These are phyloP conservation scores for Chymomyza costata DNA, from an alignment of 1,140 invertebrate genomes.

Conservation along the genomic window DNA sequence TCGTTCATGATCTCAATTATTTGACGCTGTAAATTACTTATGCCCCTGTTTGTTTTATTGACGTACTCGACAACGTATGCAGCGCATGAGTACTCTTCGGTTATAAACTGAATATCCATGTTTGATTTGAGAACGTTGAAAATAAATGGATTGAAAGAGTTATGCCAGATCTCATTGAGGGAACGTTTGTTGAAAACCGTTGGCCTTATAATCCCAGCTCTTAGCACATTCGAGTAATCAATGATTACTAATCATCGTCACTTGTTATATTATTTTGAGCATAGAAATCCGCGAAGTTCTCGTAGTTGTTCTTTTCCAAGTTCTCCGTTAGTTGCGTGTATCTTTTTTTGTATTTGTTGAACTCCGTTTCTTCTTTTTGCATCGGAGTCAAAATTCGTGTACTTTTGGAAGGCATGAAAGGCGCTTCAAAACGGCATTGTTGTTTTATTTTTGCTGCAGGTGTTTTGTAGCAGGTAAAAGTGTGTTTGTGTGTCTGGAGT, in stretches of 20 bases:
- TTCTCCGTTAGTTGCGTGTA: conserved; percentile 12
- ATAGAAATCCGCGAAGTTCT: not conserved
- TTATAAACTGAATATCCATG: conserved; percentile 73
- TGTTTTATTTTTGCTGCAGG: conserved; percentile 9
- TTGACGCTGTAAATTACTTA: conserved; percentile 61
- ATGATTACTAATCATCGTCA: conserved; percentile 49
- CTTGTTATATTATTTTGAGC: conserved; percentile 7
- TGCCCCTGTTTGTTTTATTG: conserved; percentile 68
- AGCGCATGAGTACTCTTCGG: conserved; percentile 73
- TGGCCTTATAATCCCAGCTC: conserved; percentile 45
- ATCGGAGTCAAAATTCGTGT: conserved; percentile 48
- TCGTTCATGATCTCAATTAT: conserved; percentile 64
- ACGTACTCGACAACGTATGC: conserved; percentile 28
- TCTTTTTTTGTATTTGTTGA: conserved; percentile 2
- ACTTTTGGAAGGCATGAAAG: conserved; percentile 43
- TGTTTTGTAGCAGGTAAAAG: conserved; percentile 51
- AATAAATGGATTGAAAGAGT: conserved; percentile 62
- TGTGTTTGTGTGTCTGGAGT: conserved; percentile 44
- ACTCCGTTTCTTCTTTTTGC: conserved; percentile 10
- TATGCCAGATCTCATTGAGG: conserved; percentile 53
- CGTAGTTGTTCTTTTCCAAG: conserved; percentile 4
- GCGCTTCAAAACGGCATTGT: conserved; percentile 58
- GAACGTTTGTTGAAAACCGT: conserved; percentile 38
- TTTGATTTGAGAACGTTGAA: conserved; percentile 55
- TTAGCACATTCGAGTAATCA: conserved; percentile 40